Base-by-base conservation (phyloP, 2,797 vertebrate species). In the Enteromius radiatus region DNA sequence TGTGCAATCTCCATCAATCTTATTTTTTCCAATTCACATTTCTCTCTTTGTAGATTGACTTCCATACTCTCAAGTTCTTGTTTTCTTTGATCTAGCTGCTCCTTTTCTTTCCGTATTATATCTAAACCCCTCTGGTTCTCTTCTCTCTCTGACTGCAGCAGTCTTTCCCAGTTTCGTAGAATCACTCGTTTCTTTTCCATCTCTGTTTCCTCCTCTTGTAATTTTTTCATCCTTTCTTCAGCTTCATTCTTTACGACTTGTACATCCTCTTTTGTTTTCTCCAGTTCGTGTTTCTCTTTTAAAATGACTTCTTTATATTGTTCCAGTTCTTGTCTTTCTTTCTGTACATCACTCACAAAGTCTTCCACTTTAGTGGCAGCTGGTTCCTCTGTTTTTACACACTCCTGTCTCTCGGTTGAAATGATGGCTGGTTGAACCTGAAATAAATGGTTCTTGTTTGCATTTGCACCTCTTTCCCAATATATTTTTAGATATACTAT, bases 241-340 rank as follows among this genome's bases (percentile, higher is more conserved):
- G 67, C 31, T 82, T 75, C 31, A 52, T 69, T 11, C 8, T 17
- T 14, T 26, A 73, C 11, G 8, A 28, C 78, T 23, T 77, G 31
- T 0, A 77, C 21, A 63, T 79, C 63, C 28, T 78, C 43, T 49
- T 69, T 84, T 31, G 82, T 41, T 28, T 71, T 63, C 47, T 86
- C 38, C 73, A 80, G 74, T 64, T 84, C 47, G n/a, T 73, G 67
- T 69, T 86, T 79, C 45, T 84, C 69, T 80, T 36, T 84, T 43
- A 76, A 78, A 75, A 68, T 81, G 2, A 43, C 43, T 67, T 85
- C 74, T 76, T 82, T 73, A 61, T 65, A 70, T 26, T 80, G 68
- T 65, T 84, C 70, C 15, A 86, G 17, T 63, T 86, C 68, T 68
- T 28, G 75, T 68, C 41, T 68, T 81, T 82, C 61, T 59, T 70